These are phyloP conservation scores for Myanophis thanlyinensis DNA, from an alignment of 2,113 vertebrate species.

Conservation along the genomic window DNA sequence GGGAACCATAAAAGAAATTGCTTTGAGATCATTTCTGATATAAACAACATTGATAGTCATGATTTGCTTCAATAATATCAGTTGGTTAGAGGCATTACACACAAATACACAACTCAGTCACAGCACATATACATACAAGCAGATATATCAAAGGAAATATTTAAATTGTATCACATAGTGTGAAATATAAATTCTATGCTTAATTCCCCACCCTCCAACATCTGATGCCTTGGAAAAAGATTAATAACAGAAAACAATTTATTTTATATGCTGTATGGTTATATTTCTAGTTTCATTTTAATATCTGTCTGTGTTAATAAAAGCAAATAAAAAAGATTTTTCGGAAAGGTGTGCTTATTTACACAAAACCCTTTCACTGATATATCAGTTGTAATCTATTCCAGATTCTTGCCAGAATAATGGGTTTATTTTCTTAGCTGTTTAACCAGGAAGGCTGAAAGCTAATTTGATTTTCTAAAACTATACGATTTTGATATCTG, in stretches of 20 bases:
- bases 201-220: neutral
- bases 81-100: neutral
- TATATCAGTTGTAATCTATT: neutral
- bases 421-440: neutral
- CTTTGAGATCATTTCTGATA: slow-evolving; percentile 22
- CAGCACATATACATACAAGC: neutral
- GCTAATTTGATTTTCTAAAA: rapidly evolving
- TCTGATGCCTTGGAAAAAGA: neutral
- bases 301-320: neutral
- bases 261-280: neutral
- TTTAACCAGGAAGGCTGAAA: rapidly evolving
- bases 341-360: neutral
- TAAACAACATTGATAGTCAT: slow-evolving; percentile 22
- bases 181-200: neutral
- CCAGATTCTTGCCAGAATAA: neutral
- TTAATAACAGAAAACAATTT: neutral
- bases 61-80: slow-evolving; percentile 1
- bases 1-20: slow-evolving; percentile 38
- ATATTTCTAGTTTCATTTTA: neutral
- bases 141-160: neutral
- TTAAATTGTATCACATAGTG: neutral
- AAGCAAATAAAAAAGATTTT: neutral
- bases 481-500: neutral
- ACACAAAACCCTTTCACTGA: neutral
- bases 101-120: neutral